Base-by-base conservation (phyloP, 53 echinoderm and acorn worm genomes). In the Echinarachnius parma region DNA sequence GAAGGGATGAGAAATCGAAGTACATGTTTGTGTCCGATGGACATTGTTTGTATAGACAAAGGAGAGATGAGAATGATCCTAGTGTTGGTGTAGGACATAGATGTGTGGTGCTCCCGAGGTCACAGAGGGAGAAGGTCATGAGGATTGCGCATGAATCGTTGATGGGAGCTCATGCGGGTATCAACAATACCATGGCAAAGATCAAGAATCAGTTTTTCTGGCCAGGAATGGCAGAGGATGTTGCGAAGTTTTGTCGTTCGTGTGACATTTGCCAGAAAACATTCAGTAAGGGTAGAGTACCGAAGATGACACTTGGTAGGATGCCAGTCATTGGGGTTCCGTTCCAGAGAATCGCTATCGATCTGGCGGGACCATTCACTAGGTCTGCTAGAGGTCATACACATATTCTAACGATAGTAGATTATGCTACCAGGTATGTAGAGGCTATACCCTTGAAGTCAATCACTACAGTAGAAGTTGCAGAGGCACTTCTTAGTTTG, bases 381-480 rank as follows among this genome's bases (percentile, higher is more conserved):
- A 21, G 48, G 19, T 75, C 82, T n/a, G 63, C 36, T 21, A 52
- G 75, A 35, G 61, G 82, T n/a, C 57, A 75, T 53, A 67, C 78
- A 2, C 75, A 80, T 46, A 80, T 70, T 4, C 31, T 80, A n/a
- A 69, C 68, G 4, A 13, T 80, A 1, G 49, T 70, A 23, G 75
- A 75, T 36, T 82, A 75, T 53, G 82, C 82, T 21, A 70, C 80
- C 0, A 52, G 68, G 32, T 72, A 71, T 47, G 65, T 65, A 27
- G 65, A 65, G 27, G 65, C 65, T 9, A 46, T 46, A 46, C 78
- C 84, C 8, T 60, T 78, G 24, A 66, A 61, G 23, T 21, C 28
- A 14, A 78, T 84, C 9, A 70, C 78, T 62, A 71, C 84, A 21
- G 84, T 78, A 28, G 61, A 70, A 5, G 78, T 81, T 13, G 81